Conservation (phyloP, 2,113 vertebrate genomes). For the Tupaia chinensis region DNA sequence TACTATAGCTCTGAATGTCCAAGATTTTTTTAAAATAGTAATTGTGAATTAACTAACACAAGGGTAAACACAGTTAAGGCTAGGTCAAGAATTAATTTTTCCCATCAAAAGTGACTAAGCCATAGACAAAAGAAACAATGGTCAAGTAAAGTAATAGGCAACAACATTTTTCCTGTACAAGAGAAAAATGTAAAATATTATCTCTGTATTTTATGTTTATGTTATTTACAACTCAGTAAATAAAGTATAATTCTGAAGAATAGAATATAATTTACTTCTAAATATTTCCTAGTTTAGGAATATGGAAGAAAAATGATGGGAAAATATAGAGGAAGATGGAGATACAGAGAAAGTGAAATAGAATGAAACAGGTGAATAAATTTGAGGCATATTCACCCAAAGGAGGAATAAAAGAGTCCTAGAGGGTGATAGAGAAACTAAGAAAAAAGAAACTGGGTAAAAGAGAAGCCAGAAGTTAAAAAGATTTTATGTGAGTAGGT, state of each 20-base stretch:
- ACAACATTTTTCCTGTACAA: conserved; percentile 6
- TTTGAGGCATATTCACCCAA: neutral
- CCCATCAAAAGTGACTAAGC: conserved; percentile 15
- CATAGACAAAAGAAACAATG: neutral
- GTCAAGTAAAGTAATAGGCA: conserved; percentile 33
- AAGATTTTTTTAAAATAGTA: conserved; percentile 1
- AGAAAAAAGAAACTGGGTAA: neutral
- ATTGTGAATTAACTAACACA: neutral
- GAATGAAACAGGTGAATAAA: conserved; percentile 20
- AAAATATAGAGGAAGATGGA: neutral
- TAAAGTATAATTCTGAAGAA: neutral
- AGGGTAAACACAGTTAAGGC: neutral
- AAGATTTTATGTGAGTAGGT: neutral
- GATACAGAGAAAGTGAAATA: neutral
- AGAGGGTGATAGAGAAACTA: neutral
- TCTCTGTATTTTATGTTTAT: conserved; percentile 22
- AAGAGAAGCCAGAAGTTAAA: conserved; percentile 27
- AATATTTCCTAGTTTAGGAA: neutral
- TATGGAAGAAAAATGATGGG: conserved; percentile 18
- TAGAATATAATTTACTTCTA: conserved; percentile 17
- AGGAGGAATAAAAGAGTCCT: neutral
- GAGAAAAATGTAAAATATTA: neutral
- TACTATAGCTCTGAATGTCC: neutral
- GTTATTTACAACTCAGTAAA: neutral
- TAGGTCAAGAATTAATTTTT: neutral